Base-by-base conservation (phyloP, 2,888 invertebrate genomes). In the Priocnemis perturbator region DNA sequence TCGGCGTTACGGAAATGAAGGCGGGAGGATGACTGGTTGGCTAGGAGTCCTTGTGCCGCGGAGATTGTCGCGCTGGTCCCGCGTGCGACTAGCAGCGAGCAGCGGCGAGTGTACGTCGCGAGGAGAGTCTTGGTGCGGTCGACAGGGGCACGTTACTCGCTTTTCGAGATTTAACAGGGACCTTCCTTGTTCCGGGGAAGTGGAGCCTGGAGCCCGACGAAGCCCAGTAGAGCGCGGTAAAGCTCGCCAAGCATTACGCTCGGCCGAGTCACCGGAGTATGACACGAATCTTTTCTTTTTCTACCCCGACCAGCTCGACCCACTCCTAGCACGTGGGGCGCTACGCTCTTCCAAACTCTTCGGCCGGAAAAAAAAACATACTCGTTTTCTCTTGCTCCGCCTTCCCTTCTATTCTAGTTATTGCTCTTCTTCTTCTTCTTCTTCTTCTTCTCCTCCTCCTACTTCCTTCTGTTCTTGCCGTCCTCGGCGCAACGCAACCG, bases 101-200 rank as follows among this genome's bases (percentile, higher is more conserved):
- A 37, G 37, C 37, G 37, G 37, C 37, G 37, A 37, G 37, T 37
- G 3, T 5, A 11, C 37, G 37, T 37, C 37, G 37, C 37, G 37
- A 37, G 50, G 50, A 17, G 50, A 50, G 21, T 19, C 59, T n/a
- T 17, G 47, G 44, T 17, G 15, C 44, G 30, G 37, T 17, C 47
- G 47, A 17, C 17, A n/a, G 50, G 50, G 70, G 64, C 77, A 66
- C 74, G 69, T 67, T 79, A 62, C 68, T 71, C 73, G 77, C 77
- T 72, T 77, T 79, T 71, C 69, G 77, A 79, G 77, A 79, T 77
- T 79, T 79, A 79, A 74, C 74, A 71, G 69, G 73, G 71, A 70
- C 71, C 71, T 70, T 79, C 73, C 77, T 79, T 79, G 79, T 77
- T 77, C 75, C 60, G 66, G 67, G 69, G 80, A 80, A 80, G 79